Evolutionary conservation across 2,797 vertebrate species (phyloP), one percentile per base, ranked within the genome.

Genomic region (Vultur gryphus): DNA sequence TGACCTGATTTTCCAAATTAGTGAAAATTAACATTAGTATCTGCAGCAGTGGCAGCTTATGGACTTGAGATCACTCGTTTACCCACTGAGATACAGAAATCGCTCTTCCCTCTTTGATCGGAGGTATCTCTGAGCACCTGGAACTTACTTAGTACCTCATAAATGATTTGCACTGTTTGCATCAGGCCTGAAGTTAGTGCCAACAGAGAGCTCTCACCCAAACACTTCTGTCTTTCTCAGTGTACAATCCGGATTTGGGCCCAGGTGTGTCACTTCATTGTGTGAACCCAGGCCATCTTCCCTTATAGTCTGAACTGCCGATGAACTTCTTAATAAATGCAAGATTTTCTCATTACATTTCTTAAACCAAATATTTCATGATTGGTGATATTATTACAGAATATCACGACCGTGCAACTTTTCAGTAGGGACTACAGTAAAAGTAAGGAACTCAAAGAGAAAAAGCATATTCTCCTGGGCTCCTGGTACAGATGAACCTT

Each of bases 1-100:
- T 79, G 46, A 72, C 70, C n/a, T 73, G 54, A 82, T 82, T 87
- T 82, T 84, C 58, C 81, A 76, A 55, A 89, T 33, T 37, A 52
- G 18, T 84, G 83, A 77, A 88, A 89, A 73, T 55, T 66, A 84
- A 9, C 46, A 55, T 31, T 44, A 18, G 6, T 52, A 21, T 51
- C 51, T 21, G 23, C 37, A 82, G 48, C 55, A 73, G 51, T 24
- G 19, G 33, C 43, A 66, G 13, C 15, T 93, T 37, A 44, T 14
- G 37, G 52, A 43, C 26, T 37, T 49, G 23, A 76, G 48, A 62
- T 69, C 33, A 44, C 15, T 39, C 4, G 0, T 39, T 83, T 69
- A 55, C 23, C 19, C 39, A n/a, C 12, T 71, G 37, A 77, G 35
- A 65, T 21, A 54, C 2, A 64, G 52, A 71, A 90, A 67, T 35